These are phyloP conservation scores for Junco hyemalis DNA, from an alignment of 2,113 vertebrate genomes.

Conservation along the genomic window DNA sequence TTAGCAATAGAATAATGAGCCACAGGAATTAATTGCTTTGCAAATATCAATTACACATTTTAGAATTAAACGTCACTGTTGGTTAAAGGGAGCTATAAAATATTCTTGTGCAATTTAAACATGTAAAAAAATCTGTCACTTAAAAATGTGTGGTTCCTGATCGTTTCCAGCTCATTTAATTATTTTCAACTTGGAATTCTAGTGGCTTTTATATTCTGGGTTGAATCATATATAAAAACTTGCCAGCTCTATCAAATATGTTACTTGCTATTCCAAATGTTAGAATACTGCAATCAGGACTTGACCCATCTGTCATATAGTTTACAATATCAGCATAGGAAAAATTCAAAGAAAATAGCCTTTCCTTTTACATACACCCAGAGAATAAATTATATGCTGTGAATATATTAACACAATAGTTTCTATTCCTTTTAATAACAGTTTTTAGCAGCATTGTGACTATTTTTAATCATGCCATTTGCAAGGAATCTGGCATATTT, in stretches of 20 bases:
- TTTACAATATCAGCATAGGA: conserved; percentile 79
- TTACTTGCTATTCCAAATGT: conserved; percentile 87
- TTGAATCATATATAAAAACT: conserved; percentile 87
- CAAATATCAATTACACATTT: conserved; percentile 73
- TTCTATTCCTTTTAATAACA: conserved; percentile 61
- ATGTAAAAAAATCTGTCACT: conserved; percentile 85
- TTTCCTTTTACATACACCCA: conserved; percentile 59
- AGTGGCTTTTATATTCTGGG: conserved; percentile 85
- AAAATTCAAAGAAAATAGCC: conserved; percentile 78
- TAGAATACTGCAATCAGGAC: conserved; percentile 83
- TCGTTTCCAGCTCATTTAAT: conserved; percentile 87
- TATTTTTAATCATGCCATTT: conserved; percentile 67
- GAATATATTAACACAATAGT: conserved; percentile 59
- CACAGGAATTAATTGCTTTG: conserved; percentile 69
- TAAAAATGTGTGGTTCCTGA: conserved; percentile 82
- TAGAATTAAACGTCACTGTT: conserved; percentile 70
- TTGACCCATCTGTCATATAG: conserved; percentile 88
- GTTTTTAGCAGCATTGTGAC: conserved; percentile 60
- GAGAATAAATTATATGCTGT: conserved; percentile 48
- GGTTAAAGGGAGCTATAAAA: conserved; percentile 77
- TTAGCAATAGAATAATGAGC: conserved; percentile 51
- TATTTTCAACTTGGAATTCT: conserved; percentile 86
- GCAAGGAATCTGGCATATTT: conserved; percentile 64
- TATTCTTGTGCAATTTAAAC: conserved; percentile 85
- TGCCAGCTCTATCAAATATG: conserved; percentile 89